These are phyloP conservation scores for Abrostola tripartita DNA, from an alignment of 2,888 invertebrate species.

Conservation along the genomic window DNA sequence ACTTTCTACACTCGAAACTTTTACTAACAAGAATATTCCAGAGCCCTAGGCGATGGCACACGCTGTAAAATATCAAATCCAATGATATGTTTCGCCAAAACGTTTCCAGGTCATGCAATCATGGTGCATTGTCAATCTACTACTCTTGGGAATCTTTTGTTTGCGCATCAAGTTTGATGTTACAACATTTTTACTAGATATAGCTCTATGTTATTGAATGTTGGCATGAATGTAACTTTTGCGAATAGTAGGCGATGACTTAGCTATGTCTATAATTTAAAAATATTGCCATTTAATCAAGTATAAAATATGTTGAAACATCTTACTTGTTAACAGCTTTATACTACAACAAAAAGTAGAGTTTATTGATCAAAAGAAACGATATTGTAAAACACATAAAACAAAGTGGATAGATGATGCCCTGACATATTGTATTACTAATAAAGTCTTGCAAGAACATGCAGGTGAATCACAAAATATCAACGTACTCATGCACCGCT, in stretches of 20 bases:
- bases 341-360: constrained; percentile 3
- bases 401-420: constrained; percentile 17
- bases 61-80: constrained; percentile 74
- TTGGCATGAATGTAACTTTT: constrained; percentile 30
- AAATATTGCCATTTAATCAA: constrained; percentile 7
- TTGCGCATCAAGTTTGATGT: constrained; percentile 25
- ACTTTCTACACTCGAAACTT: too few relatives aligned
- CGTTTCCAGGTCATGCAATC: constrained; percentile 67
- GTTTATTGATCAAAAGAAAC: neutral
- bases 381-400: constrained; percentile 2
- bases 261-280: neutral
- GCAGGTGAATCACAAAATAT: constrained; percentile 65
- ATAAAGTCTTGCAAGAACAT: constrained; percentile 50
- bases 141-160: constrained; percentile 70
- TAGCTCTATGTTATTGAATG: neutral
- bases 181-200: constrained; percentile 16
- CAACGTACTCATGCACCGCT: constrained; percentile 56
- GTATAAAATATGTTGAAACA: neutral
- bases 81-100: constrained; percentile 73
- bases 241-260: constrained; percentile 3
- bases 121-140: constrained; percentile 72
- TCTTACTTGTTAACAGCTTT: constrained; percentile 1
- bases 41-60: constrained; percentile 55
- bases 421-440: constrained; percentile 30
- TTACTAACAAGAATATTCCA: constrained; percentile 50